Percentiles rank a stretch among this genome's conserved stretches.
These are phyloP conservation scores for Megalops cyprinoides DNA, from an alignment of 2,797 vertebrate genomes.

Conservation along the genomic window DNA sequence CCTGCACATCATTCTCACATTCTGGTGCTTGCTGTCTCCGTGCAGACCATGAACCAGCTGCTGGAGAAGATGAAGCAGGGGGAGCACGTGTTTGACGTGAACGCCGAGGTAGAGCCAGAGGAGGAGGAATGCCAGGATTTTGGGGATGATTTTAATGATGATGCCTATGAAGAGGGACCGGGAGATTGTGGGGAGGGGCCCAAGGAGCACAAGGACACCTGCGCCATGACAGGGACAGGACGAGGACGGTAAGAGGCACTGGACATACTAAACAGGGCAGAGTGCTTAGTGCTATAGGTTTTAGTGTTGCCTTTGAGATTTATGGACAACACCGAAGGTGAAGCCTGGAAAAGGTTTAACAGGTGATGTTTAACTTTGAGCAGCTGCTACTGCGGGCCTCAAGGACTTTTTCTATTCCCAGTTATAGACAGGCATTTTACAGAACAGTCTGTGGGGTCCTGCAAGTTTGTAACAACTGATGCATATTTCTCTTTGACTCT, in stretches of 20 bases:
- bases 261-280: no score
- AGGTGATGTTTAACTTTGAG: no score
- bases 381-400: no score
- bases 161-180: conserved; percentile 60
- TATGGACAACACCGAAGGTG: no score
- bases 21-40: background rate
- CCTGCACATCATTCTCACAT: background rate
- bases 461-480: no score
- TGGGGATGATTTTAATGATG: conserved; percentile 74
- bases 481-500: background rate
- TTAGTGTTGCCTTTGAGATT: no score
- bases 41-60: conserved; percentile 83
- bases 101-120: conserved; percentile 73
- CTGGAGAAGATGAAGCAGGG: conserved; percentile 88
- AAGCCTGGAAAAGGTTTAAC: no score
- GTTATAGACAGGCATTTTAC: no score
- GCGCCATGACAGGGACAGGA: conserved; percentile 59
- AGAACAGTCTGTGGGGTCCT: no score
- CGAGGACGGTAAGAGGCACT: conserved; percentile 62
- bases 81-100: conserved; percentile 83
- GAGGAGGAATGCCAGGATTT: conserved; percentile 58
- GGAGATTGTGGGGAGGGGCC: conserved; percentile 58
- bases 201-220: conserved; percentile 68
- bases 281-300: no score
- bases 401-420: no score